Percentiles rank a stretch among this genome's conserved stretches.
Evolutionary conservation across 2,888 invertebrate species (phyloP).

Genomic region (Campoplex capitator): DNA sequence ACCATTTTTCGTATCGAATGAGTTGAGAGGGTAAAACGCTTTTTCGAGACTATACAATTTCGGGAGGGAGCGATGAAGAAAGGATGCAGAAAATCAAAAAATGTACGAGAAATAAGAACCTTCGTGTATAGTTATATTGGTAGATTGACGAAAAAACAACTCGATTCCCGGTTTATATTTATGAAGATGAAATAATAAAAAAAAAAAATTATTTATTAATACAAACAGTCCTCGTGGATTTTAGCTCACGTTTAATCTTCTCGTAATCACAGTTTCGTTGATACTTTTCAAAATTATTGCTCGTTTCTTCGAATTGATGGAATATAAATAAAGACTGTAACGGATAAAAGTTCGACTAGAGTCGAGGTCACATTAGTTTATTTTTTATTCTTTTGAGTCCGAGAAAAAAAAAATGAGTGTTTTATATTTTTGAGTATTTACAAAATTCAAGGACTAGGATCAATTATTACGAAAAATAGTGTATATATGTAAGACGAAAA

Average conservation of each 20-base stretch:
- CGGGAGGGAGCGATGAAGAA: not conserved
- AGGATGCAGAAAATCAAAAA: slow-evolving; percentile 9
- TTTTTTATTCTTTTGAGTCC: not conserved
- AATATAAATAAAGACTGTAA: not conserved
- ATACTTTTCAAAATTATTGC: not conserved
- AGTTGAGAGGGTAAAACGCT: not conserved
- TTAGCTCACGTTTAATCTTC: not conserved
- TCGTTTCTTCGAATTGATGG: not conserved
- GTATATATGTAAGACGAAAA: not conserved
- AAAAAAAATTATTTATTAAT: too few relatives aligned
- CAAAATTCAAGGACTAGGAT: not conserved
- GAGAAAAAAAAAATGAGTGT: not conserved
- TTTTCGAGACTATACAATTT: slow-evolving; percentile 7
- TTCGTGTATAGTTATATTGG: not conserved
- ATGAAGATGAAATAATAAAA: too few relatives aligned
- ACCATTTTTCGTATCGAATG: slow-evolving; percentile 45
- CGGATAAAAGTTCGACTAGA: too few relatives aligned
- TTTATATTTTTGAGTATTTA: not conserved
- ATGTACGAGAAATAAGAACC: slow-evolving; percentile 24
- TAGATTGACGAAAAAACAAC: too few relatives aligned
- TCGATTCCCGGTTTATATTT: too few relatives aligned
- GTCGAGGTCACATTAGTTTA: not conserved
- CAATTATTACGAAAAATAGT: not conserved
- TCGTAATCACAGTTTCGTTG: not conserved
- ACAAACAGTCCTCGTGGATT: too few relatives aligned